phyloP scores from a whole-genome alignment of 2,888 invertebrate species.

The Cheilosia pagana region DNA sequence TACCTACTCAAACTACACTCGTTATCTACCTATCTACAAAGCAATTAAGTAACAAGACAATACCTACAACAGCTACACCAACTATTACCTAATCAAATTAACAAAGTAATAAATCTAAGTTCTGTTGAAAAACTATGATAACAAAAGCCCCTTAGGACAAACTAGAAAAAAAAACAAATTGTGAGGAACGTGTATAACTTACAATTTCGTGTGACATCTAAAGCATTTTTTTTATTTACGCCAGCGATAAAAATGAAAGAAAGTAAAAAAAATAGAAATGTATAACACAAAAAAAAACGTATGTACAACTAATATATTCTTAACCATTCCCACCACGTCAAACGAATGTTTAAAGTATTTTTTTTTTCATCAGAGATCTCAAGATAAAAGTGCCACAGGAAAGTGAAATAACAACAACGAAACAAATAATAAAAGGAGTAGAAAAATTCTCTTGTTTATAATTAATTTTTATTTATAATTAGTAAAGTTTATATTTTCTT shows the following conservation, averaged over 20 bases:
- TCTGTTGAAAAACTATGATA: constrained; percentile 16
- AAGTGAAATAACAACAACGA: constrained; percentile 20
- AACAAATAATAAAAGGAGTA: constrained; percentile 11
- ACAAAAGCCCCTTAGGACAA: constrained; percentile 12
- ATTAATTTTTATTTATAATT: constrained; percentile 61
- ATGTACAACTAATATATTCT: constrained; percentile 55
- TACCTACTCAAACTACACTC: neutral
- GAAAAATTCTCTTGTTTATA: constrained; percentile 49
- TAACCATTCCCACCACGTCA: constrained; percentile 71
- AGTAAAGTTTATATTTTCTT: constrained; percentile 51
- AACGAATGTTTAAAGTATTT: constrained; percentile 8
- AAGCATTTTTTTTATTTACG: constrained; percentile 42
- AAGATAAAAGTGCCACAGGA: constrained; percentile 51
- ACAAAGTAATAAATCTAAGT: neutral
- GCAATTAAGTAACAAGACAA: neutral
- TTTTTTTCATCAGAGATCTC: constrained; percentile 33
- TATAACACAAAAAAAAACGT: constrained; percentile 13
- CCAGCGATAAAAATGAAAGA: constrained; percentile 34
- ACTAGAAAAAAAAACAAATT: constrained; percentile 4
- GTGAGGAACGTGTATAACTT: constrained; percentile 22
- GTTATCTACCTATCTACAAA: constrained; percentile 4
- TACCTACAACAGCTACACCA: constrained; percentile 10
- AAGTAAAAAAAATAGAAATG: constrained; percentile 30
- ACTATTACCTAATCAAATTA: constrained; percentile 7
- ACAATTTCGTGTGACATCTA: constrained; percentile 52